Evolutionary conservation across 2,888 invertebrate species (phyloP).

Genomic region (Clostera curtula): DNA sequence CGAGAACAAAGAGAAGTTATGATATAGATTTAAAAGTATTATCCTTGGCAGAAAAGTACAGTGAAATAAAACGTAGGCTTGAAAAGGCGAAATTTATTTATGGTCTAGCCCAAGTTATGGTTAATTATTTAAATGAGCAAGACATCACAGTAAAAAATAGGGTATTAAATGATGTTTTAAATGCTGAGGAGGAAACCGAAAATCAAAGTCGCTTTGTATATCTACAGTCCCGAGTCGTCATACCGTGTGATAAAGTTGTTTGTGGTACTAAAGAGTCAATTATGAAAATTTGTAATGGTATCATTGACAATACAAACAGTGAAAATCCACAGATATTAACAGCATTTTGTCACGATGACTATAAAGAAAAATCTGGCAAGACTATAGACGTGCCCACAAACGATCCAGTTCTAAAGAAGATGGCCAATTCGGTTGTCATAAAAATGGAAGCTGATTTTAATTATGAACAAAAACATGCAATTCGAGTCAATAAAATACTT

Average conservation of each 20-base stretch:
- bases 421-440: constrained; percentile 32
- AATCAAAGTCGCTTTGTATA: constrained; percentile 41
- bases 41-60: constrained; percentile 36
- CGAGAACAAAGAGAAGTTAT: constrained; percentile 45
- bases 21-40: constrained; percentile 39
- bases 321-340: constrained; percentile 58
- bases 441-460: constrained; percentile 51
- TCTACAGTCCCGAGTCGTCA: constrained; percentile 39
- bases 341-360: constrained; percentile 62
- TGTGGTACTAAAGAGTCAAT: constrained; percentile 41
- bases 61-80: constrained; percentile 40
- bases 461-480: constrained; percentile 32
- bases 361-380: constrained; percentile 18
- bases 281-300: constrained; percentile 70
- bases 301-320: constrained; percentile 54
- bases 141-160: constrained; percentile 41
- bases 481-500: constrained; percentile 38
- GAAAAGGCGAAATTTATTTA: constrained; percentile 43
- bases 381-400: constrained; percentile 30
- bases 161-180: constrained; percentile 38
- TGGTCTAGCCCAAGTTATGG: constrained; percentile 37
- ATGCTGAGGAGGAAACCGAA: constrained; percentile 49
- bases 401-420: constrained; percentile 36
- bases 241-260: constrained; percentile 38
- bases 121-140: constrained; percentile 50